Conservation (phyloP, 1,140 invertebrate genomes). For the Varroa destructor region DNA sequence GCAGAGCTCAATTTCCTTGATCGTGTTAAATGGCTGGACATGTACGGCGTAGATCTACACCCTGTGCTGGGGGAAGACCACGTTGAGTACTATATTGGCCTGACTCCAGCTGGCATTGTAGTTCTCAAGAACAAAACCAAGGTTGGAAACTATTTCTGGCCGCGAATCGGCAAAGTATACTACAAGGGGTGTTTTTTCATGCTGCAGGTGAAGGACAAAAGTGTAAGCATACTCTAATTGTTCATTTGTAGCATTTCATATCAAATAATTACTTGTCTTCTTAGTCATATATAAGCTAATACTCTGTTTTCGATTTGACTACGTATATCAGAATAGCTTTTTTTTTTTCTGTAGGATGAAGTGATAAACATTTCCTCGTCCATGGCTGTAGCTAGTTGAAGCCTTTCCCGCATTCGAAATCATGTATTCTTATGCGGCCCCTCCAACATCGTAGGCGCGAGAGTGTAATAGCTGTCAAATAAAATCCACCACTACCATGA, state of each 20-base stretch:
- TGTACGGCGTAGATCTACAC: conserved; percentile 94
- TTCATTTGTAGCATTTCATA: conserved; percentile 14
- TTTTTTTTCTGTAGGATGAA: no score
- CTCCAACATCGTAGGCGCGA: no score
- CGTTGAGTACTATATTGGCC: conserved; percentile 84
- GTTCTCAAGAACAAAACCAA: conserved; percentile 89
- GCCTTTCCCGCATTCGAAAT: no score
- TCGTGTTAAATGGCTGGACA: conserved; percentile 86
- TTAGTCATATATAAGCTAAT: conserved; percentile 32
- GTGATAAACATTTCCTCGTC: no score
- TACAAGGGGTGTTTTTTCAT: conserved; percentile 86
- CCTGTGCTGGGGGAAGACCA: conserved; percentile 77
- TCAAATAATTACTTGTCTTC: conserved; percentile 32
- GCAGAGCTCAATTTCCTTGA: conserved; percentile 83
- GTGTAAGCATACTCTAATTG: conserved; percentile 51
- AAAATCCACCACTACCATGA: no score
- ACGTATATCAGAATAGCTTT: no score
- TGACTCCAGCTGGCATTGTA: conserved; percentile 91
- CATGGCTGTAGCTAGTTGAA: no score
- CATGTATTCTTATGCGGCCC: no score
- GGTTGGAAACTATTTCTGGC: conserved; percentile 98
- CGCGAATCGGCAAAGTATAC: conserved; percentile 79
- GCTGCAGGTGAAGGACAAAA: conserved; percentile 84
- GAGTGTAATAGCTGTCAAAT: no score
- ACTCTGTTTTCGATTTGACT: no score